Evolutionary conservation across 2,797 vertebrate genomes (phyloP).

Genomic region (Pogonophryne albipinna): DNA sequence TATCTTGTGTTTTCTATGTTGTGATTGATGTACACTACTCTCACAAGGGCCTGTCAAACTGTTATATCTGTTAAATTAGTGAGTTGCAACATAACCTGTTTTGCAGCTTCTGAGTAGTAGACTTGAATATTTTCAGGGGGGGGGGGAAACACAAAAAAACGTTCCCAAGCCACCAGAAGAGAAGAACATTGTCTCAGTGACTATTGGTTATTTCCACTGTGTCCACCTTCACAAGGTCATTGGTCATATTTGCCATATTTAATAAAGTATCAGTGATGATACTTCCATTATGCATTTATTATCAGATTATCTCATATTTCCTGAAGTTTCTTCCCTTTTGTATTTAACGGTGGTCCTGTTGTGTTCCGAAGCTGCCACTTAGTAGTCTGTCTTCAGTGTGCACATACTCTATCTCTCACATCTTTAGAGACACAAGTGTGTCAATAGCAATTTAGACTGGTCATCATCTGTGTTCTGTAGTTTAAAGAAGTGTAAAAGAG

Average conservation of each 20-base stretch:
- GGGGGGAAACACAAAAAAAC: conserved; percentile 24
- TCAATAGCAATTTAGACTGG: conserved; percentile 54
- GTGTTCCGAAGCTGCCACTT: conserved; percentile 61
- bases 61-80: conserved; percentile 70
- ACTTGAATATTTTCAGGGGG: conserved; percentile 52
- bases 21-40: conserved; percentile 76
- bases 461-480: conserved; percentile 66
- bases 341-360: conserved; percentile 60
- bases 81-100: conserved; percentile 64
- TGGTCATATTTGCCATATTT: conserved; percentile 42
- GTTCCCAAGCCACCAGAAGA: conserved; percentile 75
- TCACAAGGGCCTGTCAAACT: conserved; percentile 76
- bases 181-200: conserved; percentile 61
- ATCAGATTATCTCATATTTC: conserved; percentile 40
- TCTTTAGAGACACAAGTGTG: conserved; percentile 46
- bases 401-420: conserved; percentile 56
- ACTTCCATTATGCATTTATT: conserved; percentile 36
- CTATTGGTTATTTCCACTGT: conserved; percentile 38
- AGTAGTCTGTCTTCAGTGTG: conserved; percentile 65
- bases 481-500: conserved; percentile 55
- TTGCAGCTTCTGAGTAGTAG: conserved; percentile 70
- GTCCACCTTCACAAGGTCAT: conserved; percentile 28
- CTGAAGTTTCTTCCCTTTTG: conserved; percentile 41
- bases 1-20: conserved; percentile 83
- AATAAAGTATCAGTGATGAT: conserved; percentile 49